Conservation (phyloP, 2,113 vertebrate genomes). For the Nibea albiflora region DNA sequence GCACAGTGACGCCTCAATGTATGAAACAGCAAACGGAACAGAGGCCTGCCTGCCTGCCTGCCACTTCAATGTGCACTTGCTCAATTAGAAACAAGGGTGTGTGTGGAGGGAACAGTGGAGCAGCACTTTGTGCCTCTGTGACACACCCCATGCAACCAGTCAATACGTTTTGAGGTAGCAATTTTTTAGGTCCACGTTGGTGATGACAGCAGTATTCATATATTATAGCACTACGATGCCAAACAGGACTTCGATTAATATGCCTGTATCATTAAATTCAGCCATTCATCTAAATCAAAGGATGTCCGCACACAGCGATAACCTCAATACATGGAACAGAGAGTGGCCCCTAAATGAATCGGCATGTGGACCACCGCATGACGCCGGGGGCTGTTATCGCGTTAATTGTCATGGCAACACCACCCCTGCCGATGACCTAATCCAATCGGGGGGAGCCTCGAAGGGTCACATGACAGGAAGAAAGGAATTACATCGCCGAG, state of each 20-base stretch:
- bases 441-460: constrained; percentile 84
- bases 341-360: constrained; percentile 35
- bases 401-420: constrained; percentile 86
- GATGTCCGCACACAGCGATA: constrained; percentile 6
- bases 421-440: constrained; percentile 87
- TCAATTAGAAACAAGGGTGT: constrained; percentile 41
- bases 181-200: background rate
- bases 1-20: constrained; percentile 9
- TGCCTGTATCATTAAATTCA: background rate
- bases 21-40: constrained; percentile 39
- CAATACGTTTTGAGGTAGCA: constrained; percentile 11
- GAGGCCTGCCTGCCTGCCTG: constrained; percentile 52
- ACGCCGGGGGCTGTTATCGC: constrained; percentile 65
- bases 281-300: constrained; percentile 19
- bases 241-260: background rate
- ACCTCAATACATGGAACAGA: constrained; percentile 17
- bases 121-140: constrained; percentile 17
- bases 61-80: constrained; percentile 63
- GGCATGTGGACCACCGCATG: constrained; percentile 61
- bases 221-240: background rate
- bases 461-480: constrained; percentile 84
- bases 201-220: background rate
- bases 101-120: constrained; percentile 2
- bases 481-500: constrained; percentile 79
- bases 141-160: constrained; percentile 10